These are phyloP conservation scores for Melipona beecheii DNA, from an alignment of 2,888 invertebrate genomes.

Conservation along the genomic window DNA sequence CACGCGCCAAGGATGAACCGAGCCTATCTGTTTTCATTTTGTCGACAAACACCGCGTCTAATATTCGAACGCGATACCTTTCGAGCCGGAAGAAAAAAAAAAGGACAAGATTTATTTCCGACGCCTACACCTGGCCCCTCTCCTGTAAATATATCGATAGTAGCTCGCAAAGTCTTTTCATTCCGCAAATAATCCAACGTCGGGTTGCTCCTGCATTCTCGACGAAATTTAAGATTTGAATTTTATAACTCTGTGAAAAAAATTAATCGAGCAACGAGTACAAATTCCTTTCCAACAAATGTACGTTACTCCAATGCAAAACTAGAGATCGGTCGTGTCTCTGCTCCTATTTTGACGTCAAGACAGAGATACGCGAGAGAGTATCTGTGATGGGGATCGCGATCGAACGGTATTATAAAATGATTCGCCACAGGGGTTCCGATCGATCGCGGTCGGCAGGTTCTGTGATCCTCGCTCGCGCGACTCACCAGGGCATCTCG, in stretches of 20 bases:
- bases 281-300: neutral
- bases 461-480: constrained; percentile 73
- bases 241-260: too few species aligned
- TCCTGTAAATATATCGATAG: constrained; percentile 22
- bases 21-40: constrained; percentile 74
- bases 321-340: neutral
- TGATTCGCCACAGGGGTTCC: constrained; percentile 78
- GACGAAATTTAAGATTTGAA: too few species aligned
- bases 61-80: constrained; percentile 73
- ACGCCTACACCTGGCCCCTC: constrained; percentile 69
- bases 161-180: constrained; percentile 6
- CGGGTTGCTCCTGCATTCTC: neutral
- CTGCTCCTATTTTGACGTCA: constrained; percentile 51
- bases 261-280: neutral
- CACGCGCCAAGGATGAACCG: constrained; percentile 81
- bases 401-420: constrained; percentile 73
- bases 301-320: neutral
- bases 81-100: constrained; percentile 57
- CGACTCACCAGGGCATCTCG: constrained; percentile 78
- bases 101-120: constrained; percentile 59
- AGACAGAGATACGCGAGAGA: constrained; percentile 23
- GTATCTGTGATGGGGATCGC: constrained; percentile 56
- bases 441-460: constrained; percentile 70
- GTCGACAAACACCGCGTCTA: constrained; percentile 73
- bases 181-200: constrained; percentile 10